These are phyloP conservation scores for Falco biarmicus DNA, from an alignment of 2,797 vertebrate species.

Conservation along the genomic window DNA sequence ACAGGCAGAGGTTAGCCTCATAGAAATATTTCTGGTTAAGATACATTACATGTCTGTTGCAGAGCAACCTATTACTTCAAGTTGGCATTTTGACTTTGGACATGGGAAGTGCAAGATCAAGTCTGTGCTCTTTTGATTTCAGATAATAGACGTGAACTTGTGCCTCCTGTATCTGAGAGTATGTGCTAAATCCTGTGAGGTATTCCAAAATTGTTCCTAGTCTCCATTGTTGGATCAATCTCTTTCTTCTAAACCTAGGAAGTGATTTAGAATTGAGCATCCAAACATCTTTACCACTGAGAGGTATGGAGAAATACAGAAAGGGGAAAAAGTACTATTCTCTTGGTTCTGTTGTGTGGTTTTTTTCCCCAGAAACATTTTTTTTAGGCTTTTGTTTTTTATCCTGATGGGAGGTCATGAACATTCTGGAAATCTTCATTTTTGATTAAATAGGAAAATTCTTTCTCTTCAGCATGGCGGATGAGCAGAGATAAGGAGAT, in stretches of 20 bases:
- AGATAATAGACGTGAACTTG: not conserved
- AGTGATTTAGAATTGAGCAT: not conserved
- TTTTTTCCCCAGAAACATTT: not conserved
- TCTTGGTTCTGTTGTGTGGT: not conserved
- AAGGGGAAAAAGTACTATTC: not conserved
- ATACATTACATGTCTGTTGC: accelerated
- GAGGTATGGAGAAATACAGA: not conserved
- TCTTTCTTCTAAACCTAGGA: not conserved
- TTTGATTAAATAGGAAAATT: not conserved
- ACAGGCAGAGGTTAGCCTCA: not conserved
- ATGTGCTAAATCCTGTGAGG: not conserved
- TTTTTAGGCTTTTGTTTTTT: not conserved
- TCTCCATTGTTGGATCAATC: not conserved
- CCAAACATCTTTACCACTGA: not conserved
- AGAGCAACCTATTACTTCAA: not conserved
- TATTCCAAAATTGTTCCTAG: not conserved
- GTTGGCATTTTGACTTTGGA: not conserved
- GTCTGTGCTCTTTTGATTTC: not conserved
- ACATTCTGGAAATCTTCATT: not conserved
- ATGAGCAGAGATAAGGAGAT: not conserved
- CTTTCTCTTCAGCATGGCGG: not conserved
- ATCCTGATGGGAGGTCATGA: not conserved
- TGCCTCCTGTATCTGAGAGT: not conserved
- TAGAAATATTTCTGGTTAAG: not conserved
- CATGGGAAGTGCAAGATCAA: not conserved